These are phyloP conservation scores for Drosophila ercepeae DNA, from an alignment of 1,140 invertebrate genomes.

Conservation along the genomic window DNA sequence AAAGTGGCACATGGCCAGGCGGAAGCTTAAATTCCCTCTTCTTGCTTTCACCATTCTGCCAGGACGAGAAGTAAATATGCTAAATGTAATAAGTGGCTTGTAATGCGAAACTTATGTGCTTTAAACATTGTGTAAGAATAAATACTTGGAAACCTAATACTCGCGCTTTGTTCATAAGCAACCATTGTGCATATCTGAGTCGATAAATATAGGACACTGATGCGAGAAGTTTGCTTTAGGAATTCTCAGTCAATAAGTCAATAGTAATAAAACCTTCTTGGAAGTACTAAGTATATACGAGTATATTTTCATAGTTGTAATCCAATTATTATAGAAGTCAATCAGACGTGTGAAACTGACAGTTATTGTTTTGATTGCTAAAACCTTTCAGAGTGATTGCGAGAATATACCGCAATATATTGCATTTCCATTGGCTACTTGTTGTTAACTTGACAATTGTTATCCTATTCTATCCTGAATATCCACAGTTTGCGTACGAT, in stretches of 20 bases:
- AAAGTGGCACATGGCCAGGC: conserved; percentile 17
- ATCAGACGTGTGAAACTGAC: conserved; percentile 5
- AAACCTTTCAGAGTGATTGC: not conserved
- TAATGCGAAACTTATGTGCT: conserved; percentile 13
- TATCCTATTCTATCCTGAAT: no score
- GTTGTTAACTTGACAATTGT: not conserved
- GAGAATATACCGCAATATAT: no score
- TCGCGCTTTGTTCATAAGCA: not conserved
- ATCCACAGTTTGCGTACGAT: no score
- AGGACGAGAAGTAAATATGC: conserved; percentile 14
- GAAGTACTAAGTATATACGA: not conserved
- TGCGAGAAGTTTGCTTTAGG: not conserved
- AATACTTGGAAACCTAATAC: not conserved
- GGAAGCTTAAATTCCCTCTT: conserved; percentile 28
- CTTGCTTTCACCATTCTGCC: conserved; percentile 3
- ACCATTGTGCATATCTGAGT: not conserved
- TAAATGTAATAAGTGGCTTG: conserved; percentile 24
- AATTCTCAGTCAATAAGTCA: not conserved
- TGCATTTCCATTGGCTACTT: no score
- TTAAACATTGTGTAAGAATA: not conserved
- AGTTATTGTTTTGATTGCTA: conserved; percentile 19
- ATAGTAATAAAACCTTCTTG: not conserved
- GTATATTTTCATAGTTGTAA: not conserved
- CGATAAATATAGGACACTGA: not conserved
- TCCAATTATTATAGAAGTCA: conserved; percentile 26